Base-by-base conservation (phyloP, 2,797 vertebrate species). In the Phrynocephalus guinanensis region DNA sequence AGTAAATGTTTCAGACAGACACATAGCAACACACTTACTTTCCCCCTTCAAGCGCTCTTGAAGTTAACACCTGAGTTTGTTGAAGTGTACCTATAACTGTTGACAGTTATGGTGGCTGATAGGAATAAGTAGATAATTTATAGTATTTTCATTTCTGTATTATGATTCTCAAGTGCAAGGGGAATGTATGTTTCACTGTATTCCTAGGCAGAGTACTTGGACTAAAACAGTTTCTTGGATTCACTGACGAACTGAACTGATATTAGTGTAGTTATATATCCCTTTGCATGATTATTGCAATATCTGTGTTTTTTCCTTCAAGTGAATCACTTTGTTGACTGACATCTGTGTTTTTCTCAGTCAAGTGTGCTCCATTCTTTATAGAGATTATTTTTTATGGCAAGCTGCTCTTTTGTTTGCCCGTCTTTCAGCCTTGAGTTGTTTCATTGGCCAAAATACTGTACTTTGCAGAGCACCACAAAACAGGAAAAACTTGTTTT, bases 121-220 rank as follows among this genome's bases (percentile, higher is more conserved):
- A n/a, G 18, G 56, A n/a, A 30, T 60, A 52, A 48, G 60, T 79
- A 79, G 78, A 79, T n/a, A 56, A 63, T 60, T 80, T 80, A 80
- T n/a, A 80, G 30, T 22, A 60, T 80, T 63, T 60, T 48, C 78
- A 80, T 60, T 52, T 9, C 22, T 60, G 30, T 24, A 30, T 24
- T 60, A 13, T 80, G 16, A 56, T 60, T 60, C 7, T 80, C 78
- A 80, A 20, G 60, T 13, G 56, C 56, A 63, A 18, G 5, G 28
- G 52, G 63, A 80, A 80, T 63, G 22, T 9, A 80, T 60, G 79
- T 63, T 26, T 63, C n/a, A 60, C 30, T 79, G n/a, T n/a, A 80
- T 80, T 80, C 30, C 52, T 80, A 80, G 30, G 30, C n/a, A 63
- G 18, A 80, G 63, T 80, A 6, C 33, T 30, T 63, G 63, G 33